These are phyloP conservation scores for Alosa alosa DNA, from an alignment of 2,113 vertebrate species.

Conservation along the genomic window DNA sequence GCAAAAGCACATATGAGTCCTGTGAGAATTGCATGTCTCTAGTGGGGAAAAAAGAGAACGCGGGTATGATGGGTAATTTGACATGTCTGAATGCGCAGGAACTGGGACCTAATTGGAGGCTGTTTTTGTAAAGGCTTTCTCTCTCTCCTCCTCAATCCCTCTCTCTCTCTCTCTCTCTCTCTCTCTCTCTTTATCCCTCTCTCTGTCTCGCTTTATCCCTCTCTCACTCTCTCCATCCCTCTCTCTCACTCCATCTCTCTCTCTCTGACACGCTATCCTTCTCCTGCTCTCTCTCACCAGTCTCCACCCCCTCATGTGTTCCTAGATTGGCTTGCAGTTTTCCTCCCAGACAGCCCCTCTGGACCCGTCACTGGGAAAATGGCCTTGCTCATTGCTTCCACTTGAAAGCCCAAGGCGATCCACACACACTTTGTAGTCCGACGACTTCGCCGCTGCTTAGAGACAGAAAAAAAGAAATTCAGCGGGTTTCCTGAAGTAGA, in stretches of 20 bases:
- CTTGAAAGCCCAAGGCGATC: constrained; percentile 32
- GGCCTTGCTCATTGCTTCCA: constrained; percentile 47
- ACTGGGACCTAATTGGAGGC: constrained; percentile 45
- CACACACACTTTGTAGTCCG: constrained; percentile 39
- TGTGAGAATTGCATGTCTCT: background rate
- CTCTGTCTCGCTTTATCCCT: background rate
- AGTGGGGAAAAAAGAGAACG: background rate
- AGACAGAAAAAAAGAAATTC: constrained; percentile 20
- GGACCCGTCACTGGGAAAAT: constrained; percentile 53
- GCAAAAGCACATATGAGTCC: background rate
- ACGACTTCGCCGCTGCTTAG: constrained; percentile 40
- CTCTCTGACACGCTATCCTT: constrained; percentile 15
- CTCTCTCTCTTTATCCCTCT: background rate
- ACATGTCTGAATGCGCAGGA: constrained; percentile 29
- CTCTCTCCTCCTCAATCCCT: constrained; percentile 19
- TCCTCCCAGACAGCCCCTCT: constrained; percentile 39
- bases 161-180: constrained; percentile 24
- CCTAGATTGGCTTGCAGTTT: background rate
- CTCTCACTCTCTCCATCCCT: constrained; percentile 18
- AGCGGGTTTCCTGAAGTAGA: constrained; percentile 30
- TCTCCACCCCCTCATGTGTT: constrained; percentile 16
- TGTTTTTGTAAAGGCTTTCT: constrained; percentile 37
- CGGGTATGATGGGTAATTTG: constrained; percentile 35
- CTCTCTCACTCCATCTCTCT: constrained; percentile 26
- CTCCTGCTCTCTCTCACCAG: constrained; percentile 31